phyloP scores from a whole-genome alignment of 2,113 vertebrate genomes.

The Mesembrinibis cayennensis region DNA sequence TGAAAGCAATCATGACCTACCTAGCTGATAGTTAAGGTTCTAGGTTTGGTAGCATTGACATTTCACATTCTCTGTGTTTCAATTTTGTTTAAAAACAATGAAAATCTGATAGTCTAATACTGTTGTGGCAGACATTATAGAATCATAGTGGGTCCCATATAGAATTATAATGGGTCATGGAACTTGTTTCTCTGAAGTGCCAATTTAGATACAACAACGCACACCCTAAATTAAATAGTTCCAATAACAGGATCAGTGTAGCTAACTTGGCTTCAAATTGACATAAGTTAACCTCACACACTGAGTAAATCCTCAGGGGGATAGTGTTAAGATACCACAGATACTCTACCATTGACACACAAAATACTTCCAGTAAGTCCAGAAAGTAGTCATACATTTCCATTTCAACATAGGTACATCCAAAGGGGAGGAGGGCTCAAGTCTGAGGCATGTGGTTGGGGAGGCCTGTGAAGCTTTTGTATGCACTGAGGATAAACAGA shows the following conservation, averaged over 20 bases:
- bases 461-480: background rate
- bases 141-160: too few relatives aligned
- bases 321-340: background rate
- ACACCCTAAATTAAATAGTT: background rate
- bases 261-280: background rate
- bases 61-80: background rate
- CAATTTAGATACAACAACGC: rapidly evolving
- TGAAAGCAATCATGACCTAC: background rate
- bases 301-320: background rate
- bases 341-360: background rate
- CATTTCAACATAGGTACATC: background rate
- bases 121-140: background rate
- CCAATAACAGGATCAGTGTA: background rate
- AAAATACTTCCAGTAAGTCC: background rate
- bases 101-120: background rate
- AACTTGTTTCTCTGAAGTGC: background rate
- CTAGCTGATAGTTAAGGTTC: background rate
- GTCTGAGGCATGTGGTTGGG: background rate
- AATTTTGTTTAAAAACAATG: background rate
- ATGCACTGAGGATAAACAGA: background rate
- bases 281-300: background rate
- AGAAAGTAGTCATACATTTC: background rate
- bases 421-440: background rate
- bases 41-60: background rate
- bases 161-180: background rate